Evolutionary conservation across 2,888 invertebrate species (phyloP).

Genomic region (Steinernema carpocapsae): DNA sequence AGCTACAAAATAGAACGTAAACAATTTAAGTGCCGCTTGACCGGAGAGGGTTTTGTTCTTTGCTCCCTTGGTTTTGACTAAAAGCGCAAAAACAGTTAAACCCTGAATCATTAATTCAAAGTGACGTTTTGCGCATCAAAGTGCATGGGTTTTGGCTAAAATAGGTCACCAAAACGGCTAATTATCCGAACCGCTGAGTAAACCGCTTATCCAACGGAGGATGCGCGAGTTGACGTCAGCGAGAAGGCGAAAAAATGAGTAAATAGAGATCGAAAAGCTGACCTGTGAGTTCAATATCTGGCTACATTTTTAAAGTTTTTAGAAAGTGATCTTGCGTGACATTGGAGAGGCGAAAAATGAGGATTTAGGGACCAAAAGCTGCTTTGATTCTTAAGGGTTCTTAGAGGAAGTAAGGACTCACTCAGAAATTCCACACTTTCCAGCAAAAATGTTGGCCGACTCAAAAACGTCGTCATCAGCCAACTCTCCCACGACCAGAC

Average conservation of each 20-base stretch:
- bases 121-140: neutral
- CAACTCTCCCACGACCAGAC: neutral
- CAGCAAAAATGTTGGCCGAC: neutral
- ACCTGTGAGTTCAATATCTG: neutral
- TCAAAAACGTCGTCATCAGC: conserved; percentile 7
- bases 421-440: conserved; percentile 3
- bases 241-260: neutral
- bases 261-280: neutral
- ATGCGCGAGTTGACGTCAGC: neutral
- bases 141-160: neutral
- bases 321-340: too few species aligned
- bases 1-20: too few species aligned
- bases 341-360: too few species aligned
- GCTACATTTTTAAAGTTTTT: too few species aligned
- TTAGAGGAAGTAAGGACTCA: too few species aligned
- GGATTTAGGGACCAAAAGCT: too few species aligned
- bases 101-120: too few species aligned
- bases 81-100: too few species aligned
- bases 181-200: neutral
- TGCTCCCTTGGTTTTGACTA: too few species aligned
- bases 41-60: too few species aligned
- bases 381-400: too few species aligned
- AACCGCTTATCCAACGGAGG: neutral
- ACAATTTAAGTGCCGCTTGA: too few species aligned
- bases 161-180: neutral